These are phyloP conservation scores for Geotrypetes seraphini DNA, from an alignment of 2,797 vertebrate species.

Conservation along the genomic window DNA sequence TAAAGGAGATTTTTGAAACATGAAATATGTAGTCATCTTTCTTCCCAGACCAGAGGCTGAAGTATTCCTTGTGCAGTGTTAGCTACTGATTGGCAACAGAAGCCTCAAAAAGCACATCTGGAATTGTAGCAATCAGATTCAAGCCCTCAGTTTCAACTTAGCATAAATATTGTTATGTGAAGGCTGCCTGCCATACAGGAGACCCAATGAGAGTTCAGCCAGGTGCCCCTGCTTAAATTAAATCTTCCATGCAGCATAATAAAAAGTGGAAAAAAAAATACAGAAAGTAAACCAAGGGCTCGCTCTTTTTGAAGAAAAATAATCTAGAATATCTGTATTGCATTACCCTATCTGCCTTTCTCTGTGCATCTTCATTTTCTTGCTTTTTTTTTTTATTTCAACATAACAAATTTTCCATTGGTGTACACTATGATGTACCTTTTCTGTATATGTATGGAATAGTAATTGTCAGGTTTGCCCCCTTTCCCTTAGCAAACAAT, in stretches of 20 bases:
- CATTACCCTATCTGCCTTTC: neutral
- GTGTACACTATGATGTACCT: no score
- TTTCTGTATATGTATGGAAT: no score
- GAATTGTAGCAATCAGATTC: neutral
- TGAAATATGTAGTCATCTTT: neutral
- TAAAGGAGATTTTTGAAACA: no score
- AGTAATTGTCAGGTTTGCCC: no score
- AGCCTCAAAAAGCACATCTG: neutral
- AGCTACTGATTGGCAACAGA: neutral
- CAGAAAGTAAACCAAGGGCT: neutral
- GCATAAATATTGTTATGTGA: neutral
- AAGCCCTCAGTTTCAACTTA: neutral
- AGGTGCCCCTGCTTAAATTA: neutral
- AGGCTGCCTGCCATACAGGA: neutral
- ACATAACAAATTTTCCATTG: no score
- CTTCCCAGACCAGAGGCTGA: neutral
- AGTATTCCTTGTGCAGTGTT: neutral
- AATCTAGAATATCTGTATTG: neutral
- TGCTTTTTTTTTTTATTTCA: neutral
- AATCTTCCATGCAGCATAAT: neutral
- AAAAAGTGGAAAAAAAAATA: neutral
- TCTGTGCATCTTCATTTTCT: neutral
- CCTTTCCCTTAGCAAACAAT: constrained; percentile 3
- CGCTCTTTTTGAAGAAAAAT: neutral
- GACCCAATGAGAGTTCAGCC: neutral